Evolutionary conservation across 2,797 vertebrate genomes (phyloP), one percentile per base, ranked within the genome.

Genomic region (Astyanax mexicanus): DNA sequence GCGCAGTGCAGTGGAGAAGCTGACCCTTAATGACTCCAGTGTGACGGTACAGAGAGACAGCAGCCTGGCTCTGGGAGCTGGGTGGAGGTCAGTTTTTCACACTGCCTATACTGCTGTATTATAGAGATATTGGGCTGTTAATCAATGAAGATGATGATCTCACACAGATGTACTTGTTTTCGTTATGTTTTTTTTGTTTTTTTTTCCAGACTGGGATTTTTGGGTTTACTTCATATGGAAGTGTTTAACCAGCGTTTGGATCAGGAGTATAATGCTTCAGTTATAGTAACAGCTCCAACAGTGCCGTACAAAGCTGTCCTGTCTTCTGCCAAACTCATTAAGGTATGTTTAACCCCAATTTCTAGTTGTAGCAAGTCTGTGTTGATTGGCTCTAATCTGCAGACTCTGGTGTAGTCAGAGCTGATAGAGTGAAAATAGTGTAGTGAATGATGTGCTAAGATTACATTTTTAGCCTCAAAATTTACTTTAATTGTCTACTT

Each of bases 201-300:
- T n/a, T 77, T 65, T 47, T 35, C 17, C 80, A 99, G 98, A 80
- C 91, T 99, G 68, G 98, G 98, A 25, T 99, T 99, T 90, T 92
- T 99, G 85, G 97, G 98, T 77, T 94, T 99, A 77, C 89, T 99
- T 55, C 98, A 99, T 73, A 96, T 99, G 96, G 98, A 99, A 86
- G 97, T 99, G 85, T 99, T 99, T 87, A 98, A 98, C 89, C 98
- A 99, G 85, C 89, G 97, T 74, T 90, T 99, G 85, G 97, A 99
- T 72, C 97, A 99, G 90, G 98, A 99, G 79, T 96, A 98, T 88
- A 97, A 99, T 42, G 93, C 95, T 74, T 96, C 95, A 6, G 96
- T 99, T 70, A 97, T 99, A 69, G 89, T 99, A 66, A 99, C 97
- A 3, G 93, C 95, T 0, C 98, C 97, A 70, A 98, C 97, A 0